Conservation (phyloP, 2,888 invertebrate species). For the Dichetophora obliterata region DNA sequence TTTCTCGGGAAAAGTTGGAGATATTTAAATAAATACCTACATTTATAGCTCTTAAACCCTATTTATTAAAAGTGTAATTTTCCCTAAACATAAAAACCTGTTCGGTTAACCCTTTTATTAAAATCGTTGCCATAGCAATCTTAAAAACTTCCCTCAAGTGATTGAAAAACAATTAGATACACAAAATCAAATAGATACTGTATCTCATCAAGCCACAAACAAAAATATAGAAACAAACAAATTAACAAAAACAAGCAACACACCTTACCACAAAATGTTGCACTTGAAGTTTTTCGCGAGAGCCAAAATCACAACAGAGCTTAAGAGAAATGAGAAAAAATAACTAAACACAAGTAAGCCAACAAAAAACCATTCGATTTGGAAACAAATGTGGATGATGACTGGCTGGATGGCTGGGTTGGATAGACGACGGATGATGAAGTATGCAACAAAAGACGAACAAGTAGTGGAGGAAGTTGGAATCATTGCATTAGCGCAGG, state of each 20-base stretch:
- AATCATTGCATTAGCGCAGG: conserved; percentile 19
- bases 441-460: neutral
- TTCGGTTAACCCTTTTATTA: neutral
- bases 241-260: neutral
- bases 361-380: neutral
- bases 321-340: neutral
- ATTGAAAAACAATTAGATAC: conserved; percentile 33
- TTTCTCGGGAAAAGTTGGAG: no score
- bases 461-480: conserved; percentile 12
- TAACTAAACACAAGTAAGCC: neutral
- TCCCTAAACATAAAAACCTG: no score
- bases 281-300: conserved; percentile 34
- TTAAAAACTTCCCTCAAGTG: conserved; percentile 9
- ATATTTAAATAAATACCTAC: no score
- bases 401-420: neutral
- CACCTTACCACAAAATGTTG: conserved; percentile 3
- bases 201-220: conserved; percentile 13
- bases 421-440: conserved; percentile 1
- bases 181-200: conserved; percentile 29
- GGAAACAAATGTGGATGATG: conserved; percentile 7
- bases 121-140: neutral
- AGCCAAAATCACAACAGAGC: conserved; percentile 19
- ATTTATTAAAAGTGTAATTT: no score
- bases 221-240: neutral
- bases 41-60: no score